A percentile compares a stretch with the other conserved stretches of the same genome.
phyloP scores from a whole-genome alignment of 1,140 invertebrate genomes.

The Papilio glaucus region DNA sequence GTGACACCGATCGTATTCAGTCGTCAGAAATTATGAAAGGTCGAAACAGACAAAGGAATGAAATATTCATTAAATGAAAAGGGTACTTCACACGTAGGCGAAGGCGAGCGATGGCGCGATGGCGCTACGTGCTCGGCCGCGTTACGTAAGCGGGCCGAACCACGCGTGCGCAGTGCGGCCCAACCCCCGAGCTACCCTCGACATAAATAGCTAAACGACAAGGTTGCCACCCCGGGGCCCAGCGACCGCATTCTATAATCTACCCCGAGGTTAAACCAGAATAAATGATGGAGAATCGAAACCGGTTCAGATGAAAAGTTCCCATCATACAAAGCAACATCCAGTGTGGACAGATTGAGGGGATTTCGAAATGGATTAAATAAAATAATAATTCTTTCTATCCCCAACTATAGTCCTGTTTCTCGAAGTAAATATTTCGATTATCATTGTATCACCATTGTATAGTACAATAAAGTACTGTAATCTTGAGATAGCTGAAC shows the following conservation, averaged over 20 bases:
- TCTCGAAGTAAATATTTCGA: background rate
- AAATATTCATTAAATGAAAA: conserved; percentile 60
- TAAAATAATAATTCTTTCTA: background rate
- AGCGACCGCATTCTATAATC: conserved; percentile 79
- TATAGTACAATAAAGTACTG: background rate
- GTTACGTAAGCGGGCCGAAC: conserved; percentile 73
- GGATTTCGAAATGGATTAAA: conserved; percentile 27
- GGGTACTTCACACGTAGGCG: conserved; percentile 42
- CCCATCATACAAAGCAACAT: conserved; percentile 28
- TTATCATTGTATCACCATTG: background rate
- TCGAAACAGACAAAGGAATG: conserved; percentile 41
- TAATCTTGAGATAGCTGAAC: background rate
- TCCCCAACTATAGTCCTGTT: background rate
- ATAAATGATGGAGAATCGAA: conserved; percentile 76
- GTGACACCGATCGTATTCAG: conserved; percentile 20
- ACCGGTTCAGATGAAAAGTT: conserved; percentile 61
- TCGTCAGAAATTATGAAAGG: background rate
- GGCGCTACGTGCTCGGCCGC: conserved; percentile 53
- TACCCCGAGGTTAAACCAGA: conserved; percentile 80
- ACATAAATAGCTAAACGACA: conserved; percentile 82
- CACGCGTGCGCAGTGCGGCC: conserved; percentile 70
- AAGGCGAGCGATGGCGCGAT: conserved; percentile 45
- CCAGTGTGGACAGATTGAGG: background rate
- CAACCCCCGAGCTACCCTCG: conserved; percentile 69
- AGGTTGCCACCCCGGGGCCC: conserved; percentile 78